These are phyloP conservation scores for Unio delphinus DNA, from an alignment of 2,888 invertebrate species.

Conservation along the genomic window DNA sequence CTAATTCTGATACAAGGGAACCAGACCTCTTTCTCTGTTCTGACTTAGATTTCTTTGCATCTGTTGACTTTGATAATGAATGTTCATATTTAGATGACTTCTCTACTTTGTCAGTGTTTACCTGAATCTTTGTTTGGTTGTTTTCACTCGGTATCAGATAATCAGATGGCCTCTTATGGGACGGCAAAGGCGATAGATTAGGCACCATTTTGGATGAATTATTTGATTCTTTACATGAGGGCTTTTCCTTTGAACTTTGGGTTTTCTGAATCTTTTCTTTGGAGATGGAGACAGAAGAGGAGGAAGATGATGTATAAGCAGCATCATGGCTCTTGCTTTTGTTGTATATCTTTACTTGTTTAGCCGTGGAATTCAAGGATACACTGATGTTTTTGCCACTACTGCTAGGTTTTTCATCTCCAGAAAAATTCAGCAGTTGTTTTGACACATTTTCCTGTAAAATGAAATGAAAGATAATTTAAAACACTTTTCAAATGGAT, in stretches of 20 bases:
- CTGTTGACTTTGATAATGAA: conserved; percentile 6
- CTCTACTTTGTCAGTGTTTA: conserved; percentile 6
- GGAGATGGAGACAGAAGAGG: conserved; percentile 11
- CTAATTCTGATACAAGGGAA: neutral
- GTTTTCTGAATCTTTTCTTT: conserved; percentile 11
- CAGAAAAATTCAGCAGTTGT: conserved; percentile 27
- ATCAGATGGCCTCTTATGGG: conserved; percentile 15
- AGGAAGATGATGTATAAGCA: conserved; percentile 10
- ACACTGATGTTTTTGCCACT: conserved; percentile 10
- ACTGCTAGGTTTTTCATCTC: conserved; percentile 5
- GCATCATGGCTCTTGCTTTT: neutral
- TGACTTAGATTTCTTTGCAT: neutral
- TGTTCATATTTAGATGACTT: conserved; percentile 3
- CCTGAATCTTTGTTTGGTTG: neutral
- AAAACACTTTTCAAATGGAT: neutral
- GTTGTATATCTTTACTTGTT: conserved; percentile 3
- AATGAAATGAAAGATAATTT: neutral
- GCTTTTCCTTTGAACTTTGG: conserved; percentile 17
- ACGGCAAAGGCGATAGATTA: conserved; percentile 16
- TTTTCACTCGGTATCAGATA: conserved; percentile 5
- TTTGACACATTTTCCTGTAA: conserved; percentile 27
- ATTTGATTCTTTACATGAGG: conserved; percentile 15
- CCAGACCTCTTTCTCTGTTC: neutral
- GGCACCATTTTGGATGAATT: conserved; percentile 15
- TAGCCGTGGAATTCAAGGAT: conserved; percentile 8